Evolutionary conservation across 2,888 invertebrate species (phyloP).

Genomic region (Minunthozetes semirufus): DNA sequence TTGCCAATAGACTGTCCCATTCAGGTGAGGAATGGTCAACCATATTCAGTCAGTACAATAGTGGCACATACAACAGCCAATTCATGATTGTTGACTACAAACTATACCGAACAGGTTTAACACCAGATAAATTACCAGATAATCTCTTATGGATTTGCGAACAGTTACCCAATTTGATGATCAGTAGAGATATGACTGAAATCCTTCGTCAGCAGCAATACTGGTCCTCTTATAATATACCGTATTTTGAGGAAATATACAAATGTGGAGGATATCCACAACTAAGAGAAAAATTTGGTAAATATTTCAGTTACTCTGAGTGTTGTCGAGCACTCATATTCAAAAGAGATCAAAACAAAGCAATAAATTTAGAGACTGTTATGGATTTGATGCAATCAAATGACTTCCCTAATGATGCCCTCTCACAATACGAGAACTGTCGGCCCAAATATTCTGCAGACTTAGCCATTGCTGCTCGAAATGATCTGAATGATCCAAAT

Average conservation of each 20-base stretch:
- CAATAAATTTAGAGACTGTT: slow-evolving; percentile 57
- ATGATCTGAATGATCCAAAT: slow-evolving; percentile 63
- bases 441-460: slow-evolving; percentile 63
- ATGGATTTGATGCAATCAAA: slow-evolving; percentile 61
- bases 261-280: slow-evolving; percentile 58
- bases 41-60: slow-evolving; percentile 45
- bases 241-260: slow-evolving; percentile 60
- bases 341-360: slow-evolving; percentile 55
- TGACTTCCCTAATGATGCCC: slow-evolving; percentile 62
- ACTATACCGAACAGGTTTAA: slow-evolving; percentile 46
- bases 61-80: slow-evolving; percentile 50
- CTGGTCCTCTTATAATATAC: slow-evolving; percentile 67
- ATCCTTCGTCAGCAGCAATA: slow-evolving; percentile 59
- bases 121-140: slow-evolving; percentile 39
- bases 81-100: slow-evolving; percentile 49
- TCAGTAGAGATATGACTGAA: slow-evolving; percentile 44
- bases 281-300: slow-evolving; percentile 54
- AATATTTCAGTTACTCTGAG: slow-evolving; percentile 60
- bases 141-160: slow-evolving; percentile 63
- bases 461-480: slow-evolving; percentile 63
- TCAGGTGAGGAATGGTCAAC: slow-evolving; percentile 46
- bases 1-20: slow-evolving; percentile 47
- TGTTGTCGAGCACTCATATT: slow-evolving; percentile 59
- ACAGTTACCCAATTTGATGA: slow-evolving; percentile 56
- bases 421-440: slow-evolving; percentile 59